Percentiles rank a stretch among this genome's conserved stretches.
phyloP scores from a whole-genome alignment of 2,113 vertebrate genomes.

The Mirza zaza region DNA sequence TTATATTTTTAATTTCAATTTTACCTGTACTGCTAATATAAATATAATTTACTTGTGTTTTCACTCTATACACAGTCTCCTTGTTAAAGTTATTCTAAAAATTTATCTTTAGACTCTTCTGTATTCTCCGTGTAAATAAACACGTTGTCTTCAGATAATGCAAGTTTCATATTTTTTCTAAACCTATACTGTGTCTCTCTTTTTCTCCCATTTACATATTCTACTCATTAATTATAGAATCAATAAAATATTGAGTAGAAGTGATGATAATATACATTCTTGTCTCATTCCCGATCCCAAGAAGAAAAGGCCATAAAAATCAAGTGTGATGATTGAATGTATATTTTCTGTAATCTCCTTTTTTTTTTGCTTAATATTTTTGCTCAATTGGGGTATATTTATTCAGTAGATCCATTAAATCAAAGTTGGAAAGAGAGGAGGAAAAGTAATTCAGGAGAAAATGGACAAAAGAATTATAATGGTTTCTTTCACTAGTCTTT shows the following conservation, averaged over 20 bases:
- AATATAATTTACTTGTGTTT: neutral
- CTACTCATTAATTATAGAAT: neutral
- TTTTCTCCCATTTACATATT: neutral
- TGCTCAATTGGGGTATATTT: neutral
- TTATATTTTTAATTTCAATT: neutral
- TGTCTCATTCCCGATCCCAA: neutral
- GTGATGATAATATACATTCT: neutral
- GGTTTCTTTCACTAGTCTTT: neutral
- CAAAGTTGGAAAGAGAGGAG: neutral
- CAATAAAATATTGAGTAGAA: neutral
- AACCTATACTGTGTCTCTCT: neutral
- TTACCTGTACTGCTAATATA: neutral
- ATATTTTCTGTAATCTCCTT: neutral
- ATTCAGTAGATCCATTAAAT: neutral
- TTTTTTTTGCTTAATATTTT: neutral
- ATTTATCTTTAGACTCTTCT: neutral
- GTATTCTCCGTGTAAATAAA: neutral
- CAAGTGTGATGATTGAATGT: neutral
- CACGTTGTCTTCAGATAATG: neutral
- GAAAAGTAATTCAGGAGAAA: neutral
- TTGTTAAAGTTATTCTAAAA: neutral
- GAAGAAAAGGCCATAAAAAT: neutral
- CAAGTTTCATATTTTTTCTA: neutral
- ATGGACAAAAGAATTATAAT: neutral
- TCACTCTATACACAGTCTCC: accelerated